phyloP scores from a whole-genome alignment of 64 coral and sea anemone species.

The Trachythela sp. region DNA sequence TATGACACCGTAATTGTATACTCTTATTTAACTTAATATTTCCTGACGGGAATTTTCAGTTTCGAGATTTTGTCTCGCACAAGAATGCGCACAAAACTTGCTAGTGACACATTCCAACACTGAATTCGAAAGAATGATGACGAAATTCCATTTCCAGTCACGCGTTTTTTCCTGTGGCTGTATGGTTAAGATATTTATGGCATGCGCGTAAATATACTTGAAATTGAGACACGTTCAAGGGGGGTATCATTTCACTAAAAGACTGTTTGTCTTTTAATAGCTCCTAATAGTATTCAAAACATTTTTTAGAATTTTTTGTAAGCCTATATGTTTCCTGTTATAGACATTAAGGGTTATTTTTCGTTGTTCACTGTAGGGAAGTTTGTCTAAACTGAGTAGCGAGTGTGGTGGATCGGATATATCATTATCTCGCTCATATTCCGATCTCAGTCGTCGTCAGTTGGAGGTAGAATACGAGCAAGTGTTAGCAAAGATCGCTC shows the following conservation, averaged over 20 bases:
- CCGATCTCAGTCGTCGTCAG: background rate
- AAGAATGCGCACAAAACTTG: background rate
- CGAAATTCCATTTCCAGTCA: background rate
- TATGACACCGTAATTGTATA: background rate
- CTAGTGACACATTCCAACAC: background rate
- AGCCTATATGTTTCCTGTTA: background rate
- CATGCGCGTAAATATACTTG: background rate
- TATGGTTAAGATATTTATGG: constrained; percentile 6
- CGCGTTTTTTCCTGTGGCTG: background rate
- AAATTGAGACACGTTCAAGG: background rate
- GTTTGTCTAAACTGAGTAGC: background rate
- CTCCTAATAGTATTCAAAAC: background rate
- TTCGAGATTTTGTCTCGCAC: background rate
- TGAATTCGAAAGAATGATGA: background rate
- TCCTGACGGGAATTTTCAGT: background rate
- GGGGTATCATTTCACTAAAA: background rate
- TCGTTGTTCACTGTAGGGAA: background rate
- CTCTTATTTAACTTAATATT: background rate
- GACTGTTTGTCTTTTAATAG: constrained; percentile 3
- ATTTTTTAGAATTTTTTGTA: background rate
- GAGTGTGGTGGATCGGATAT: background rate
- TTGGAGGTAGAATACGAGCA: constrained; percentile 1
- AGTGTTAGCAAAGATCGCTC: background rate
- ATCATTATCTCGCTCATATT: background rate
- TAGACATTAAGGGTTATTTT: background rate